Evolutionary conservation across 2,113 vertebrate genomes (phyloP).

Genomic region (Prolemur simus): DNA sequence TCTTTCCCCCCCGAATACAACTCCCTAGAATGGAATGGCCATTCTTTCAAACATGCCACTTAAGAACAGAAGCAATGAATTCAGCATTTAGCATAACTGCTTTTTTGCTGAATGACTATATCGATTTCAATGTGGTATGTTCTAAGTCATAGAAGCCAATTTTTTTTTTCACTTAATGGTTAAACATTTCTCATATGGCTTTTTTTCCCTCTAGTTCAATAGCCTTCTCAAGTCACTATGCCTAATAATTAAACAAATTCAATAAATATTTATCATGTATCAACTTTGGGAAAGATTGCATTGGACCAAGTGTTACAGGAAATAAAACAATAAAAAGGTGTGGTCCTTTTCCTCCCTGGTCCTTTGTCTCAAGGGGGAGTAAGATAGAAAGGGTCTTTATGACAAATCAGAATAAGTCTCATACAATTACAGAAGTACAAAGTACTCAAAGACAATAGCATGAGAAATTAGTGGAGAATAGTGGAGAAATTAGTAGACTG

Average conservation of each 20-base stretch:
- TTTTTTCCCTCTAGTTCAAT: slow-evolving; percentile 16
- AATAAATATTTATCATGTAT: not conserved
- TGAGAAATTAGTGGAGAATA: not conserved
- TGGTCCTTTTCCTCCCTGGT: not conserved
- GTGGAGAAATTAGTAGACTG: not conserved
- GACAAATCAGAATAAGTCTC: not conserved
- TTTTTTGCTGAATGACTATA: not conserved
- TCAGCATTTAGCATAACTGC: not conserved
- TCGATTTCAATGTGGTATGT: slow-evolving; percentile 68
- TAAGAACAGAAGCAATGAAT: slow-evolving; percentile 48
- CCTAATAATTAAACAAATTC: slow-evolving; percentile 38
- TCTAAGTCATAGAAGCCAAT: slow-evolving; percentile 35
- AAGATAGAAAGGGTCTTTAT: not conserved
- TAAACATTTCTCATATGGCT: not conserved
- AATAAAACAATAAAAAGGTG: not conserved
- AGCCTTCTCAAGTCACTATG: not conserved
- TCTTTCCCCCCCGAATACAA: slow-evolving; percentile 48
- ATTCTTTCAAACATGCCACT: slow-evolving; percentile 52
- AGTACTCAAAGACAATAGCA: not conserved
- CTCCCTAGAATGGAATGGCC: not conserved
- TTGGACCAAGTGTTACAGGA: not conserved
- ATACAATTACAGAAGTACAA: not conserved
- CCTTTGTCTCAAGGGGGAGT: not conserved
- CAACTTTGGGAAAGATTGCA: not conserved
- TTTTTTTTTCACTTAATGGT: not conserved